phyloP scores from a whole-genome alignment of 1,140 invertebrate species.

The Leptopilina clavipes region DNA sequence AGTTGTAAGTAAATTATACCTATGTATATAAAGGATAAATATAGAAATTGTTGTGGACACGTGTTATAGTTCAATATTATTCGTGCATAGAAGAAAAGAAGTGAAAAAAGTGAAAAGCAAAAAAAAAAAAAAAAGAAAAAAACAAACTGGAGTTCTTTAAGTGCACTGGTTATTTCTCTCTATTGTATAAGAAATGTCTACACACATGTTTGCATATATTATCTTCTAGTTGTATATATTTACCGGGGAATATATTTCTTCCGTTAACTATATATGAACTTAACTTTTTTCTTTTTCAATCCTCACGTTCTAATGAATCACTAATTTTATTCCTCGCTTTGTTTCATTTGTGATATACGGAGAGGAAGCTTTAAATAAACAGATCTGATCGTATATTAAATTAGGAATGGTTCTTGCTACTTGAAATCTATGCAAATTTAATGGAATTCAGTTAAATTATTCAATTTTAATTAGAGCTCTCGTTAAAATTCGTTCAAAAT shows the following conservation, averaged over 20 bases:
- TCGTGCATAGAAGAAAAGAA: neutral
- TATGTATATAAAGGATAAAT: neutral
- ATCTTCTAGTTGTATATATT: neutral
- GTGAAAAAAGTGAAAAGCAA: neutral
- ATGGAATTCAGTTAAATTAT: constrained; percentile 11
- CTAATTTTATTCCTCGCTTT: constrained; percentile 22
- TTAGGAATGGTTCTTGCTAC: constrained; percentile 18
- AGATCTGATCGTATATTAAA: constrained; percentile 30
- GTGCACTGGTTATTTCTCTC: neutral
- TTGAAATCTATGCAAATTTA: constrained; percentile 8
- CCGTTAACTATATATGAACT: constrained; percentile 13
- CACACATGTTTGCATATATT: constrained; percentile 3
- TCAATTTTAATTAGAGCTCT: constrained; percentile 18
- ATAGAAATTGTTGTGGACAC: constrained; percentile 15
- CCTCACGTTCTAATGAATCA: constrained; percentile 4
- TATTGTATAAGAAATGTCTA: neutral
- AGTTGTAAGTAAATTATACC: neutral
- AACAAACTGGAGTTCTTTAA: neutral
- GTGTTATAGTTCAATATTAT: neutral
- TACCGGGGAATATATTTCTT: constrained; percentile 1
- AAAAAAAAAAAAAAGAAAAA: too few relatives aligned
- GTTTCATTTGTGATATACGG: constrained; percentile 2
- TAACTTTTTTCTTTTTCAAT: neutral
- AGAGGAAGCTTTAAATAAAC: constrained; percentile 11
- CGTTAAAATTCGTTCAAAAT: neutral